Evolutionary conservation across 2,888 invertebrate genomes (phyloP).

Genomic region (Thysanoteuthis rhombus): DNA sequence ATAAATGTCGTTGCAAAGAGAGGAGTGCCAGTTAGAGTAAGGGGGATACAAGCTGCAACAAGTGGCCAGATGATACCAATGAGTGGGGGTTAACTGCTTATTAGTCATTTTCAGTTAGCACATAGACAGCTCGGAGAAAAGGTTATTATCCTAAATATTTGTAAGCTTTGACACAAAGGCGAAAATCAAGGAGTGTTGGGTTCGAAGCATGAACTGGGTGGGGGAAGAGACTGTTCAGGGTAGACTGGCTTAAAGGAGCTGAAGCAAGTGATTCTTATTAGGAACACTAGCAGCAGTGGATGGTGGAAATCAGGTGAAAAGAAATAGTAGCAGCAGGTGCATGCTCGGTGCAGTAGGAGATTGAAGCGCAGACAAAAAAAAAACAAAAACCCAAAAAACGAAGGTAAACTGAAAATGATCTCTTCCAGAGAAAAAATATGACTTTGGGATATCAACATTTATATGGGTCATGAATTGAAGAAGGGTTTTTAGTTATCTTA

Average conservation of each 20-base stretch:
- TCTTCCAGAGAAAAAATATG: not conserved
- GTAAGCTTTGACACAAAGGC: conserved; percentile 12
- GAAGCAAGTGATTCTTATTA: too few relatives aligned
- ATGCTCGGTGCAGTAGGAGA: not conserved
- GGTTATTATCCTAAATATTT: not conserved
- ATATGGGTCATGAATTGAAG: not conserved
- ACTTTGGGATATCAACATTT: not conserved
- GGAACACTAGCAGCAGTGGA: not conserved
- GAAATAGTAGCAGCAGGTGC: not conserved
- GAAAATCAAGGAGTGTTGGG: not conserved
- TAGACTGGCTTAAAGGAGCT: not conserved
- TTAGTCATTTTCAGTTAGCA: not conserved
- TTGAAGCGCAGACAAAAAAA: not conserved
- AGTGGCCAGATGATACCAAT: not conserved
- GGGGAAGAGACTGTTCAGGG: not conserved
- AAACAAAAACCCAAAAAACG: not conserved
- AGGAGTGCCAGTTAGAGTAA: not conserved
- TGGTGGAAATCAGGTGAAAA: not conserved
- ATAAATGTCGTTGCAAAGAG: not conserved
- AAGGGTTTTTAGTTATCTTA: not conserved
- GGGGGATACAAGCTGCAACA: not conserved
- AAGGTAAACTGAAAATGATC: too few relatives aligned
- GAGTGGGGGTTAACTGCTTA: not conserved
- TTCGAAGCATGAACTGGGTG: not conserved
- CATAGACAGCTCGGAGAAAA: not conserved